Percentiles rank a stretch among this genome's conserved stretches.
These are phyloP conservation scores for Leucophenga varia DNA, from an alignment of 1,140 invertebrate genomes.

Conservation along the genomic window DNA sequence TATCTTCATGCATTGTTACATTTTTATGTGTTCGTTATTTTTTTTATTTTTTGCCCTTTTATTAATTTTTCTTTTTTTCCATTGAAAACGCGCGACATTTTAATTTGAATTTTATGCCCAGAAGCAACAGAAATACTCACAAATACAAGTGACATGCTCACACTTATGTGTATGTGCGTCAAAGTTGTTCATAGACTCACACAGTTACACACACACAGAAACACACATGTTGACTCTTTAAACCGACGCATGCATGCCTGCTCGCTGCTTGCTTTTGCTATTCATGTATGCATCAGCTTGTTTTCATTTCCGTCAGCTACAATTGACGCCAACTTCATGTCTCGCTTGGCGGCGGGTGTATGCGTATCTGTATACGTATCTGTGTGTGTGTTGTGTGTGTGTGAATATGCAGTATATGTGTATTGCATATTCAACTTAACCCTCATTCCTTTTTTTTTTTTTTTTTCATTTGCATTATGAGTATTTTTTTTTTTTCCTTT, in stretches of 20 bases:
- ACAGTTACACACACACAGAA: slow-evolving; percentile 5
- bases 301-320: slow-evolving; percentile 53
- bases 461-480: slow-evolving; percentile 49
- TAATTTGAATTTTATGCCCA: slow-evolving; percentile 53
- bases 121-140: slow-evolving; percentile 19
- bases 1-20: no score
- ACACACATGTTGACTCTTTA: no score
- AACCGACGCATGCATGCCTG: neutral
- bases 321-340: slow-evolving; percentile 41
- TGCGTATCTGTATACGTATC: no score
- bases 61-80: slow-evolving; percentile 1
- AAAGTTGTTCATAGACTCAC: no score
- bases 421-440: slow-evolving; percentile 38
- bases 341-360: no score
- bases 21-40: neutral
- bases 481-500: slow-evolving; percentile 5
- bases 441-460: slow-evolving; percentile 33
- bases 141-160: no score
- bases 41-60: slow-evolving; percentile 3
- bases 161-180: no score
- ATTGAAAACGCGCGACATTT: slow-evolving; percentile 41
- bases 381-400: no score
- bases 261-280: no score
- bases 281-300: no score
- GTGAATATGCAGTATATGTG: no score